phyloP scores from a whole-genome alignment of 1,140 invertebrate genomes.

The Pantala flavescens region DNA sequence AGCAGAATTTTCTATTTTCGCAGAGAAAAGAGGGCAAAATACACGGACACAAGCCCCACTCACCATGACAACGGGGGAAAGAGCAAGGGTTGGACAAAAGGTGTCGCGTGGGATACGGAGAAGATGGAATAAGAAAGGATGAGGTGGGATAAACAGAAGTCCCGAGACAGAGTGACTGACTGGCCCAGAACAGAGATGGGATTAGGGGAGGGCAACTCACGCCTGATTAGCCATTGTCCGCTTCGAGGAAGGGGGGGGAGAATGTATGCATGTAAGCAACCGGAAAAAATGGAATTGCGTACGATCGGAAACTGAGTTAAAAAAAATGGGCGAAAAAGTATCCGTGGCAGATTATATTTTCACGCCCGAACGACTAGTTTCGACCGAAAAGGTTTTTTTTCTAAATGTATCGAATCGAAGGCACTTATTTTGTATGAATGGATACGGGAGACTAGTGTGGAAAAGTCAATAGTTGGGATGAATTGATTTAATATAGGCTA shows the following conservation, averaged over 20 bases:
- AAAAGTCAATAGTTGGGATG: too few species aligned
- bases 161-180: neutral
- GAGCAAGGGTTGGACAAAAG: neutral
- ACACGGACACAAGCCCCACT: neutral
- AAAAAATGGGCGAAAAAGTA: too few species aligned
- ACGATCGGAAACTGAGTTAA: too few species aligned
- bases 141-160: neutral
- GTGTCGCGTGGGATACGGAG: conserved; percentile 1
- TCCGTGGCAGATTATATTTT: too few species aligned
- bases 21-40: neutral
- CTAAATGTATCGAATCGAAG: too few species aligned
- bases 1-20: neutral
- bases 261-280: neutral
- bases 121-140: neutral
- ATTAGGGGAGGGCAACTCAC: neutral
- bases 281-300: too few species aligned
- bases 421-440: too few species aligned
- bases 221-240: conserved; percentile 7
- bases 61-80: neutral
- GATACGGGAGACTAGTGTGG: too few species aligned
- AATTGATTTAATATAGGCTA: too few species aligned
- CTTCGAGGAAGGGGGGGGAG: neutral
- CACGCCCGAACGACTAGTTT: too few species aligned
- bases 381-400: too few species aligned
- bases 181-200: neutral